phyloP scores from a whole-genome alignment of 2,797 vertebrate genomes.

The Pantherophis alleghaniensis region DNA sequence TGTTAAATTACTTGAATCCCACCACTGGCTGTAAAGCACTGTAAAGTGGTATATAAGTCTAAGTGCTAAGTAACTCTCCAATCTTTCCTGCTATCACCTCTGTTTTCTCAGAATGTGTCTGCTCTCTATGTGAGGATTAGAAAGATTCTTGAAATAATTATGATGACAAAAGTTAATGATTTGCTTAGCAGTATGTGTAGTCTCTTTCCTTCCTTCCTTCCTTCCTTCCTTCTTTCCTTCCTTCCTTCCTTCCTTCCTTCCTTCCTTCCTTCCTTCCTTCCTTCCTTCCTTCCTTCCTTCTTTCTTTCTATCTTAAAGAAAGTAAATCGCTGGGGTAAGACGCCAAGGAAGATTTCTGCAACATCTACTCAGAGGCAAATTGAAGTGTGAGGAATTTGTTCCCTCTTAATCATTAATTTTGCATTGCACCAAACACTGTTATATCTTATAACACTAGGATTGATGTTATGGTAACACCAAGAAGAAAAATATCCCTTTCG shows the following conservation, averaged over 20 bases:
- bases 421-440: neutral
- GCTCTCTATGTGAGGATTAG: neutral
- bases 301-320: neutral
- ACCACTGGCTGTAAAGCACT: too few species aligned
- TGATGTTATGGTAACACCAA: neutral
- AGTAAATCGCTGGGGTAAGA: neutral
- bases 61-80: neutral
- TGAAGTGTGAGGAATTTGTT: neutral
- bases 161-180: neutral
- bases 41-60: too few species aligned
- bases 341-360: neutral
- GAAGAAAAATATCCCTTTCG: neutral
- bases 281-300: too few species aligned
- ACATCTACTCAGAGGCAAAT: neutral
- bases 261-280: too few species aligned
- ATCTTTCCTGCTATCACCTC: neutral
- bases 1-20: too few species aligned
- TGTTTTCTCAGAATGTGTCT: neutral
- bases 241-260: too few species aligned
- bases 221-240: neutral
- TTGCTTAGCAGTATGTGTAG: neutral
- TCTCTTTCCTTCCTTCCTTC: too few species aligned
- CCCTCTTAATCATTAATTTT: too few species aligned
- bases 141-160: neutral
- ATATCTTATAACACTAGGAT: neutral